Base-by-base conservation (phyloP, 2,797 vertebrate species). In the Oreochromis mossambicus region DNA sequence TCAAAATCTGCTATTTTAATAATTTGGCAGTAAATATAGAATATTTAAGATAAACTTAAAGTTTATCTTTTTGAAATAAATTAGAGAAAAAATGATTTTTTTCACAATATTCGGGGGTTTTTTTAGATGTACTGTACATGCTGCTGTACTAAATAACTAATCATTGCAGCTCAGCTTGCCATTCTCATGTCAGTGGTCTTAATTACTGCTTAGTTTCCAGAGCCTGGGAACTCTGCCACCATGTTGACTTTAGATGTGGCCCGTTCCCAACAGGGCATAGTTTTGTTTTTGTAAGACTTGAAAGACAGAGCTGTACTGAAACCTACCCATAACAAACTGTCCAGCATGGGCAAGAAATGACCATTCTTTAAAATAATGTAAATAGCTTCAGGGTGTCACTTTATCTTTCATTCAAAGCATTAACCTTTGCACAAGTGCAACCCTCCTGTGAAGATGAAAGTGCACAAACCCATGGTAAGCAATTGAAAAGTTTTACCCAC, bases 231-330 rank as follows among this genome's bases (percentile, higher is more conserved):
- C 89, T 10, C 87, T 84, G 90, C 82, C 87, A 90, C 91, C 83
- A 70, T 96, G 95, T 96, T 96, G 95, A 96, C 92, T 93, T 93
- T 92, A 94, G 91, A 93, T 92, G 90, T 92, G 92, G 87, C 91
- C 92, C 80, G 87, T 88, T 93, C 91, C 89, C 87, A 91, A 88
- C 77, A 83, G 85, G 87, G 83, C 78, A 89, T n/a, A 52, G 86
- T 86, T 81, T 82, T 95, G 94, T 93, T 95, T 89, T 95, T 83
- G 38, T 84, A 86, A 88, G 90, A 83, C 85, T 15, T 34, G 51
- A 86, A 90, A 83, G 91, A 93, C 89, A 90, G 81, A 80, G 85
- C 86, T 89, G 83, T 19, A 29, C 52, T 92, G 84, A 80, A 89
- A 87, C 52, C 77, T 58, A 63, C 68, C 75, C 77, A 83, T 32